phyloP scores from a whole-genome alignment of 2,888 invertebrate genomes.

The Troilus luridus region DNA sequence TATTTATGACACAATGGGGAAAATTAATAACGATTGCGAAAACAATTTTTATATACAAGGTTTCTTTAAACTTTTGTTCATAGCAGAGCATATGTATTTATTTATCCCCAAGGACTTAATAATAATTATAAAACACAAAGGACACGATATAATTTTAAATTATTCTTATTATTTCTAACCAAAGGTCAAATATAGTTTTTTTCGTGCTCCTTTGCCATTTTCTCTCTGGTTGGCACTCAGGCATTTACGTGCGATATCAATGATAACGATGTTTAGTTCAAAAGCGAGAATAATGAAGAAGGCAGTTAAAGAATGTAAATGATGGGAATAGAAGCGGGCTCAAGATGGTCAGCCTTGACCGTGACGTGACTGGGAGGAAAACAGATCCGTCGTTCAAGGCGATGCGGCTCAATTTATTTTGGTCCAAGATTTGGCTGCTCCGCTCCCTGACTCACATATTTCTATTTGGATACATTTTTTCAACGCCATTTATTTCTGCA shows the following conservation, averaged over 20 bases:
- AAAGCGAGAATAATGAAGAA: background rate
- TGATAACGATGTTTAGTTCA: background rate
- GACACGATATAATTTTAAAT: too few species aligned
- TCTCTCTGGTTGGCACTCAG: background rate
- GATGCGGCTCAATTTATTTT: background rate
- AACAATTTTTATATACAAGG: too few species aligned
- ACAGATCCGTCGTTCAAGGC: slow-evolving; percentile 37
- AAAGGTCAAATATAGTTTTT: background rate
- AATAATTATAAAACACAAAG: too few species aligned
- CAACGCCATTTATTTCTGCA: too few species aligned
- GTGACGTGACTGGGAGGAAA: slow-evolving; percentile 42
- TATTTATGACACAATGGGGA: too few species aligned
- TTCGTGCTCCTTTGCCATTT: background rate
- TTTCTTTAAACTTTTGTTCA: too few species aligned
- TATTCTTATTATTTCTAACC: background rate
- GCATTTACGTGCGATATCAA: slow-evolving; percentile 13
- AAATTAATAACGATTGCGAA: too few species aligned
- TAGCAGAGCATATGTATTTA: too few species aligned
- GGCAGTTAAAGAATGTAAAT: slow-evolving; percentile 12
- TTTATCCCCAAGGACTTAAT: too few species aligned
- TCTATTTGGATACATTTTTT: background rate
- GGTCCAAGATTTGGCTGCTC: background rate
- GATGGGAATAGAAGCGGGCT: slow-evolving; percentile 25
- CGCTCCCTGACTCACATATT: background rate
- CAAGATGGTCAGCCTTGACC: background rate